Evolutionary conservation across 2,113 vertebrate genomes (phyloP).

Genomic region (Apistogramma diplotaenia): DNA sequence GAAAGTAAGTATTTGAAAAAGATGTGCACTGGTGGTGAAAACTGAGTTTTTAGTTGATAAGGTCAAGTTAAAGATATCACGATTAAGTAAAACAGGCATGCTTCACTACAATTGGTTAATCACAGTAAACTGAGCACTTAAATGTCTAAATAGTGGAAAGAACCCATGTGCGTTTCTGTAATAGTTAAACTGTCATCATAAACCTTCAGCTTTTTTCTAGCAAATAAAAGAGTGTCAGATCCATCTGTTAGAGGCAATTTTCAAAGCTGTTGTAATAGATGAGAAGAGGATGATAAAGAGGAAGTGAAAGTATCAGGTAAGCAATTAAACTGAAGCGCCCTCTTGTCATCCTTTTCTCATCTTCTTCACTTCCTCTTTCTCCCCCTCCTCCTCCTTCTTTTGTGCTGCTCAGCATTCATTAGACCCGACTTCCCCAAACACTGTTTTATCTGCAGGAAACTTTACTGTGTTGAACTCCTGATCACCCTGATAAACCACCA

Average conservation of each 20-base stretch:
- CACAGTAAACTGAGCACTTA: neutral
- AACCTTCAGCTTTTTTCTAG: slow-evolving; percentile 36
- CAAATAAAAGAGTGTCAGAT: slow-evolving; percentile 37
- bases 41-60: neutral
- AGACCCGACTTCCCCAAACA: slow-evolving; percentile 52
- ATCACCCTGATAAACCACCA: slow-evolving; percentile 73
- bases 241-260: slow-evolving; percentile 54
- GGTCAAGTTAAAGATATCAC: neutral
- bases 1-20: neutral
- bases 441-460: slow-evolving; percentile 73
- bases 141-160: slow-evolving; percentile 7
- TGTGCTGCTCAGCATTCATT: slow-evolving; percentile 60
- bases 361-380: slow-evolving; percentile 30
- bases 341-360: slow-evolving; percentile 52
- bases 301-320: slow-evolving; percentile 66
- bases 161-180: slow-evolving; percentile 18
- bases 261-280: slow-evolving; percentile 48
- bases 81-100: neutral
- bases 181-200: slow-evolving; percentile 48
- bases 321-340: slow-evolving; percentile 70
- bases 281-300: slow-evolving; percentile 50
- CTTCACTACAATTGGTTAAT: neutral
- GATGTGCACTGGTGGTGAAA: too few species aligned
- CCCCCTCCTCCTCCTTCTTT: slow-evolving; percentile 16
- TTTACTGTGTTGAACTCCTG: slow-evolving; percentile 70